Evolutionary conservation across 2,888 invertebrate species (phyloP).

Genomic region (Chydorus sphaericus): DNA sequence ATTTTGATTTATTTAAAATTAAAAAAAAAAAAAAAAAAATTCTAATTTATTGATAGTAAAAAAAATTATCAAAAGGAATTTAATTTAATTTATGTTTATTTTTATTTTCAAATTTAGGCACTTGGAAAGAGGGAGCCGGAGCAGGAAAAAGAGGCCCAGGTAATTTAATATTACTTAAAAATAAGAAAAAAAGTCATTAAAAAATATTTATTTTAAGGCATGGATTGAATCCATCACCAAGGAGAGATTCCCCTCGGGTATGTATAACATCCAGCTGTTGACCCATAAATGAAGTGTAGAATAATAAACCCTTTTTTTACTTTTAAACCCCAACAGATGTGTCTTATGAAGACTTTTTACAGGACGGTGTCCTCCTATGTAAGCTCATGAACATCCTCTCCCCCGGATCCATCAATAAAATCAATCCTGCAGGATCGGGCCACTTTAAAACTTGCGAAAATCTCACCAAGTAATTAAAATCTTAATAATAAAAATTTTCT

Average conservation of each 20-base stretch:
- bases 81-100: neutral
- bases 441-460: conserved; percentile 95
- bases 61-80: too few species aligned
- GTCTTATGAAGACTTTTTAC: conserved; percentile 60
- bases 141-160: conserved; percentile 66
- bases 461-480: conserved; percentile 53
- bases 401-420: conserved; percentile 68
- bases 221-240: conserved; percentile 76
- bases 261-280: conserved; percentile 17
- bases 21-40: too few species aligned
- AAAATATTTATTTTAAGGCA: too few species aligned
- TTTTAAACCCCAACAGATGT: conserved; percentile 35
- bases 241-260: conserved; percentile 51
- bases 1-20: too few species aligned
- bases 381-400: conserved; percentile 75
- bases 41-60: too few species aligned
- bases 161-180: too few species aligned
- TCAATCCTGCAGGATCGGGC: conserved; percentile 66
- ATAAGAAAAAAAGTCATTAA: too few species aligned
- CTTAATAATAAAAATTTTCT: neutral
- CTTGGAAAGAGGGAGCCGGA: conserved; percentile 45
- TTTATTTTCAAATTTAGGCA: neutral
- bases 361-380: conserved; percentile 73
- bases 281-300: too few species aligned
- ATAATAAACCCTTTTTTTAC: too few species aligned